Evolutionary conservation across 2,888 invertebrate species (phyloP).

Genomic region (Bimastos eiseni): DNA sequence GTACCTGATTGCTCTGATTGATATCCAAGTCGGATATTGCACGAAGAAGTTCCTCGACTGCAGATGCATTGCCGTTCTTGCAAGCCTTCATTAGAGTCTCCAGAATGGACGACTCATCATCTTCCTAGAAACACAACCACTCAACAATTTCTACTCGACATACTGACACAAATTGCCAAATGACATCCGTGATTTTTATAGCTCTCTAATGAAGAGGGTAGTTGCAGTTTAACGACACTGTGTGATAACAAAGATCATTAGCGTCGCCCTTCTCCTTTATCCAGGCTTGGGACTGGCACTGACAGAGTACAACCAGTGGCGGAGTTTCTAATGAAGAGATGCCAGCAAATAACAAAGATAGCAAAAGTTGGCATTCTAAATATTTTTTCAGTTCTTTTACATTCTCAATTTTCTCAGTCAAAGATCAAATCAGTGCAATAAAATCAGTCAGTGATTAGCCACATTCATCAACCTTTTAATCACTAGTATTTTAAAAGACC

Average conservation of each 20-base stretch:
- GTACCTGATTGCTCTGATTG: conserved; percentile 16
- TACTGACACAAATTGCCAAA: neutral
- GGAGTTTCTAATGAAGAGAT: too few relatives aligned
- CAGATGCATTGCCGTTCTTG: neutral
- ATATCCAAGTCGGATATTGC: neutral
- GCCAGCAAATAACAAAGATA: neutral
- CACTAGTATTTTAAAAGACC: too few relatives aligned
- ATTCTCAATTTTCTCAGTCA: neutral
- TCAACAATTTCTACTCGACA: neutral
- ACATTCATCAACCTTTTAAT: neutral
- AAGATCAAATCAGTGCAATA: neutral
- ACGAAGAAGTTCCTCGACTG: neutral
- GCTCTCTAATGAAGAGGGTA: too few relatives aligned
- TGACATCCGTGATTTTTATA: neutral
- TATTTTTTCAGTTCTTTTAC: neutral
- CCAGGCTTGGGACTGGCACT: too few relatives aligned
- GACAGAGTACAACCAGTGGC: too few relatives aligned
- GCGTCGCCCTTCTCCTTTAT: too few relatives aligned
- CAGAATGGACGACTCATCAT: neutral
- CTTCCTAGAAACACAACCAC: conserved; percentile 9
- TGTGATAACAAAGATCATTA: too few relatives aligned
- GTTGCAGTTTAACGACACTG: too few relatives aligned
- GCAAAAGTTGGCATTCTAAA: too few relatives aligned
- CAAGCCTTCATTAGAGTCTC: conserved; percentile 17
- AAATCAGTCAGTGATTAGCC: neutral